phyloP scores from a whole-genome alignment of 2,797 vertebrate genomes.

The Echiichthys vipera region DNA sequence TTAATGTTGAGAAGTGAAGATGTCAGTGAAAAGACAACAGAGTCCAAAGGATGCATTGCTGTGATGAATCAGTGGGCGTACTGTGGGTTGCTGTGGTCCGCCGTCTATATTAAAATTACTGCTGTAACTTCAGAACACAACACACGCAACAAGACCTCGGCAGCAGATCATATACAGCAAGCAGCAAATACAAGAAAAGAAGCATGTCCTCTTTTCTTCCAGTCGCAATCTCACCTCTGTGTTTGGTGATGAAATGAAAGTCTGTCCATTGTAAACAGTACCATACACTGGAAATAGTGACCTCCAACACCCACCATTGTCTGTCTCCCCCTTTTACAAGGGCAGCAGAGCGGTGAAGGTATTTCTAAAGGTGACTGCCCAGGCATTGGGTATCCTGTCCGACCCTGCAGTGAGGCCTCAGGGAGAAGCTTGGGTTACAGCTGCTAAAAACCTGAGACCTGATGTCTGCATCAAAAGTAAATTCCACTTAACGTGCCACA shows the following conservation, averaged over 20 bases:
- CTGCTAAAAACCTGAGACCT: constrained; percentile 78
- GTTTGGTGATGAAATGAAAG: constrained; percentile 54
- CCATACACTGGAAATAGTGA: constrained; percentile 27
- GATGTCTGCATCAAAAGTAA: constrained; percentile 85
- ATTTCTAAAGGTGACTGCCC: constrained; percentile 76
- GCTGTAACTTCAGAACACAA: constrained; percentile 20
- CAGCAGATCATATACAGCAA: constrained; percentile 18
- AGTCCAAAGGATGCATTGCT: constrained; percentile 35
- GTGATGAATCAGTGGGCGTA: constrained; percentile 31
- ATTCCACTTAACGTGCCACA: constrained; percentile 86
- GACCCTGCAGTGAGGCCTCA: constrained; percentile 58
- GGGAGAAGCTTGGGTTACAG: constrained; percentile 76
- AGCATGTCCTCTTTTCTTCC: neutral
- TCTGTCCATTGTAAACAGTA: constrained; percentile 21
- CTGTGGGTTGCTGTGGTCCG: constrained; percentile 17
- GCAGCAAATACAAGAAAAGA: neutral
- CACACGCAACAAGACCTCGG: constrained; percentile 6
- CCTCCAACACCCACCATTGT: neutral
- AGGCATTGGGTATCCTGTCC: constrained; percentile 69
- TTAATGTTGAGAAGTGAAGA: constrained; percentile 45
- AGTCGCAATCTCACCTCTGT: constrained; percentile 15
- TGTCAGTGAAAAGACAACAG: constrained; percentile 38
- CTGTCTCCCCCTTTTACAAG: constrained; percentile 62
- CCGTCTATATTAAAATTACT: constrained; percentile 39
- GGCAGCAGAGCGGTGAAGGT: constrained; percentile 62